Evolutionary conservation across 2,888 invertebrate genomes (phyloP).

Genomic region (Fragum fragum): DNA sequence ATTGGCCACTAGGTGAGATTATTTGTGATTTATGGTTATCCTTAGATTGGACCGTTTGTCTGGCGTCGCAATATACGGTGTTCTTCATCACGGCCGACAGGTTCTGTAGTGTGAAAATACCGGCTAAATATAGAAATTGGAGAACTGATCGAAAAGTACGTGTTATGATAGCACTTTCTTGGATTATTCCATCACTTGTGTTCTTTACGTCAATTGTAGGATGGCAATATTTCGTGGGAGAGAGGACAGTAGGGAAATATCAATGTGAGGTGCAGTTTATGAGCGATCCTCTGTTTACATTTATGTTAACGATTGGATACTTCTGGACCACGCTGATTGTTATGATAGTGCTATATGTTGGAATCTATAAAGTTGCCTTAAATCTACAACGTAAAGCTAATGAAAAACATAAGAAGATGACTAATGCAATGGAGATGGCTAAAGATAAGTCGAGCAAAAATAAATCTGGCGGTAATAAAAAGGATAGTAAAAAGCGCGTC

Average conservation of each 20-base stretch:
- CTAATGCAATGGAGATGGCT: slow-evolving; percentile 86
- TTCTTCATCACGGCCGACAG: slow-evolving; percentile 99
- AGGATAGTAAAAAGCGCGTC: slow-evolving; percentile 63
- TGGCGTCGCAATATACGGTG: slow-evolving; percentile 99
- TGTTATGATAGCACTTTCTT: slow-evolving; percentile 98
- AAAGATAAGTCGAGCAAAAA: slow-evolving; percentile 64
- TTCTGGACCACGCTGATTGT: slow-evolving; percentile 99
- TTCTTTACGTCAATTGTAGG: slow-evolving; percentile 99
- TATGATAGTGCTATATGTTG: slow-evolving; percentile 97
- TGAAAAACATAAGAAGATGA: slow-evolving; percentile 95
- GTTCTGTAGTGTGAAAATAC: slow-evolving; percentile 99
- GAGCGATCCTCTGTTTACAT: slow-evolving; percentile 98
- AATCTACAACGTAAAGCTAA: slow-evolving; percentile 99
- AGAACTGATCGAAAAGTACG: slow-evolving; percentile 97
- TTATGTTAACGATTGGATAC: slow-evolving; percentile 97
- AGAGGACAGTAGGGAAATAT: slow-evolving; percentile 94
- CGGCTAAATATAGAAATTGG: slow-evolving; percentile 98
- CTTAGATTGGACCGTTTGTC: slow-evolving; percentile 99
- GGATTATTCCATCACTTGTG: slow-evolving; percentile 97
- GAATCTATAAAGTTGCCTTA: slow-evolving; percentile 98
- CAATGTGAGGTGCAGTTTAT: slow-evolving; percentile 99
- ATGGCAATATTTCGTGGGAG: slow-evolving; percentile 99
- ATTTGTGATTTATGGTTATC: slow-evolving; percentile 99
- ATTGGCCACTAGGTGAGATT: slow-evolving; percentile 98
- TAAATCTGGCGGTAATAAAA: slow-evolving; percentile 43